Base-by-base conservation (phyloP, 2,113 vertebrate species). In the Melanotaenia duboulayi region DNA sequence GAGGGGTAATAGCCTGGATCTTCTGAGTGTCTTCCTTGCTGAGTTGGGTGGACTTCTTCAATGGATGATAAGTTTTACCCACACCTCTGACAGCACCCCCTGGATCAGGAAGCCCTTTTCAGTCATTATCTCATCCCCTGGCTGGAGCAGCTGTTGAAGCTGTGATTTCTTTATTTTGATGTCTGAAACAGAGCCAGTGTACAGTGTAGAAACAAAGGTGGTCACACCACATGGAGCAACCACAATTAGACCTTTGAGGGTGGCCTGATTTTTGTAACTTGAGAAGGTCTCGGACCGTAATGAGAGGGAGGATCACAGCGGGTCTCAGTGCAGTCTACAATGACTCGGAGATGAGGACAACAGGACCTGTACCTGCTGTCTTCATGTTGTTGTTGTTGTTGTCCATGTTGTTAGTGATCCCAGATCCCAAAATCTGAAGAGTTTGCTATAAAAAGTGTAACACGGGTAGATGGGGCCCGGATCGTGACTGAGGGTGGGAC, bases 81-180 rank as follows among this genome's bases (percentile, higher is more conserved):
- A 17, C 32, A 58, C 32, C 28, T 58, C 28, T 12, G 28, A 23
- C 25, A 58, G 55, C 8, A 58, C 19, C 11, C 37, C 13, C 17
- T 37, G 8, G 9, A 37, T 58, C 25, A 35, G 28, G 32, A 37
- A 58, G 11, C 32, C 19, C 12, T 37, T 58, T 2, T 58, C 19
- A 10, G 55, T 28, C 55, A 58, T 37, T 23, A 37, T 28, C 20
- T n/a, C 55, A 37, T n/a, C 28, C 28, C 28, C 28, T 28, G 46
- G 50, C 50, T 51, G 50, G 7, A 51, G 50, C 23, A 51, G n/a
- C 20, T 20, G 8, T 23, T 23, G 28, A 28, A 28, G 28, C 55
- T 58, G 28, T 19, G 28, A 58, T 58, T n/a, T 58, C 55, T n/a
- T 58, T 32, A 55, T 28, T 28, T 55, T 24, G 17, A 28, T 55